Percentiles rank a stretch among this genome's conserved stretches.
These are phyloP conservation scores for Colinus virginianus DNA, from an alignment of 2,113 vertebrate genomes.

Conservation along the genomic window DNA sequence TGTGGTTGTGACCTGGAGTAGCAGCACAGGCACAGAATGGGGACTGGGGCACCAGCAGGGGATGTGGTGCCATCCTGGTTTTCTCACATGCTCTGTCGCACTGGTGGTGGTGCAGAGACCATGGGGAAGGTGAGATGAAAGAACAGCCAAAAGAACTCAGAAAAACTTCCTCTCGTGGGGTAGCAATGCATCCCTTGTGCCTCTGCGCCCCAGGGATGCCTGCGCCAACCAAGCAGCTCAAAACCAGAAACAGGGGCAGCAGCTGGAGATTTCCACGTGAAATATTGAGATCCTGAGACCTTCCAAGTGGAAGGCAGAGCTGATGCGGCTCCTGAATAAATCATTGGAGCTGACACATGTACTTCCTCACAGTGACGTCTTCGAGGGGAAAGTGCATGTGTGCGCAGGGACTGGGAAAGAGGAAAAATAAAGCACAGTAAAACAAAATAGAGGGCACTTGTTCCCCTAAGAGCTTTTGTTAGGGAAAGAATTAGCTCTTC, in stretches of 20 bases:
- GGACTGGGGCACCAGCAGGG: neutral
- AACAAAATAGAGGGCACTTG: neutral
- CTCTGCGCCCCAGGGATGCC: neutral
- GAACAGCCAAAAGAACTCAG: neutral
- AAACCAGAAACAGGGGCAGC: neutral
- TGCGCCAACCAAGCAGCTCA: neutral
- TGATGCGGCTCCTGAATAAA: slow-evolving; percentile 55
- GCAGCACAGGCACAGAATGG: neutral
- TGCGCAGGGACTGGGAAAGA: neutral
- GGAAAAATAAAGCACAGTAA: neutral
- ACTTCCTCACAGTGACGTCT: neutral
- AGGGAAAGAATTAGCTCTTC: slow-evolving; percentile 54
- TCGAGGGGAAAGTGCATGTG: neutral
- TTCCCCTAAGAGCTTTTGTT: slow-evolving; percentile 36
- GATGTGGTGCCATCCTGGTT: rapidly evolving
- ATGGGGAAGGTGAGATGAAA: neutral
- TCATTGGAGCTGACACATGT: neutral
- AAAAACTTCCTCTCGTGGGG: neutral
- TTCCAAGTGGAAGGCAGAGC: slow-evolving; percentile 6
- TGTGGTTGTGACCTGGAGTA: neutral
- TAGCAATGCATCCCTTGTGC: rapidly evolving
- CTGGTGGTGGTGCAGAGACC: neutral
- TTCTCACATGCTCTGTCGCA: neutral
- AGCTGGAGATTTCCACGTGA: slow-evolving; percentile 63
- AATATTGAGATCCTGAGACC: slow-evolving; percentile 66